Conservation (phyloP, 2,797 vertebrate species). For the Lophius americanus region DNA sequence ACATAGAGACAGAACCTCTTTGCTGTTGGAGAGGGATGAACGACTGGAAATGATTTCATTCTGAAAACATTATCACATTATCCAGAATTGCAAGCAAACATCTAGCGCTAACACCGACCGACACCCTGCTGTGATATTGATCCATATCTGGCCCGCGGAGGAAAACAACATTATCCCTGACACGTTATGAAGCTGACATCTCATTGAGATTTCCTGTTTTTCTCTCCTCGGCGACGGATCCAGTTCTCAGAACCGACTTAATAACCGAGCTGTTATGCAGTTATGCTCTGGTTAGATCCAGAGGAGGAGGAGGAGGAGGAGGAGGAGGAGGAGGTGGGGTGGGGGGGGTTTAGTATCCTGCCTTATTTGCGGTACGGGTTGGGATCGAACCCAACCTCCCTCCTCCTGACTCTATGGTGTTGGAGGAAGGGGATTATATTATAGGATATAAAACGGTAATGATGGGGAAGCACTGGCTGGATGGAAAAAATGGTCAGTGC, state of each 20-base stretch:
- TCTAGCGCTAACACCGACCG: constrained; percentile 29
- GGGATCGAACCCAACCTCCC: constrained; percentile 50
- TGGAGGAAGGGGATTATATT: constrained; percentile 73
- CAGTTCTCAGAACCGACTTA: constrained; percentile 39
- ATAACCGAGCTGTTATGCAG: no score
- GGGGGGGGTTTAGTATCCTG: constrained; percentile 80
- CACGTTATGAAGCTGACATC: constrained; percentile 53
- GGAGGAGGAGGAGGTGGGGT: no score
- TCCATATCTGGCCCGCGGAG: constrained; percentile 46
- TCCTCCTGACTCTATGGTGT: constrained; percentile 43
- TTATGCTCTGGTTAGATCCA: constrained; percentile 59
- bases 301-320: constrained; percentile 3
- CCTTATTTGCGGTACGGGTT: constrained; percentile 75
- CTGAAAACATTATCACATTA: no score
- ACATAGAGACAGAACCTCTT: no score
- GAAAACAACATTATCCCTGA: constrained; percentile 58
- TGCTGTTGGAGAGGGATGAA: no score
- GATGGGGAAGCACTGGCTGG: constrained; percentile 74
- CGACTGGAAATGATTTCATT: no score
- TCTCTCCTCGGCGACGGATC: constrained; percentile 55
- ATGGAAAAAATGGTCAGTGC: constrained; percentile 81
- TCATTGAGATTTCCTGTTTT: constrained; percentile 60
- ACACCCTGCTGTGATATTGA: constrained; percentile 61
- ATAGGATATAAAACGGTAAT: constrained; percentile 87
- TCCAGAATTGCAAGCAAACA: constrained; percentile 8